Evolutionary conservation across 2,888 invertebrate genomes (phyloP), one percentile per base, ranked within the genome.

Genomic region (Lasioglossum villosulum): DNA sequence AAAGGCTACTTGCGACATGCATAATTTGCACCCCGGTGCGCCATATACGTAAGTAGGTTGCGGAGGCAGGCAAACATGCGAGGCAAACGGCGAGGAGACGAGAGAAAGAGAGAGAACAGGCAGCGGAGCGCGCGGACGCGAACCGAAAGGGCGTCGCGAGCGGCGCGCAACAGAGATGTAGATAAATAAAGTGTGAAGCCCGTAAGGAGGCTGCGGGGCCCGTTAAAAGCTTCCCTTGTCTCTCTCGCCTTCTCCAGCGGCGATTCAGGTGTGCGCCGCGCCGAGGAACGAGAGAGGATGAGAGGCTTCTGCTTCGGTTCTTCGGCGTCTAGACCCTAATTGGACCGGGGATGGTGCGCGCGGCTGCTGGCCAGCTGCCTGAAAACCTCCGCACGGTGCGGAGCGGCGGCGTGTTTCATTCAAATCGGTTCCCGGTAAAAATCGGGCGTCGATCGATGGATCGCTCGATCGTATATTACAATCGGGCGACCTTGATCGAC

Each of bases 121-220:
- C 6, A 19, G 1, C 19, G 19, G 71, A 74, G 42, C 68, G 45
- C 14, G 76, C 59, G 75, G 84, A 80, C 83, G 84, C 76, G 37
- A 27, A 75, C 73, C 75, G 80, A 76, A 63, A 63, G 27, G 52
- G 70, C 56, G 30, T 71, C 63, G 73, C 73, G 37, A 37, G 37
- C 68, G 70, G 52, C 63, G 78, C 34, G 76, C 75, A 75, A 79
- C 79, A 83, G 75, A 92, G 90, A 89, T 89, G 86, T 84, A 89
- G 91, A 91, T 92, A 92, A 92, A 91, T 92, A 90, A 91, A 88
- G 91, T 90, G 91, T 83, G 90, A 92, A 92, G 86, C 84, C 74
- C 75, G 83, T 77, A 77, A 80, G 82, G 84, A 80, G 56, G 80
- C n/a, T 48, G 74, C 70, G 70, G 10, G 19, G 68, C 68, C n/a